Evolutionary conservation across 2,888 invertebrate species (phyloP).

Genomic region (Micropterix aruncella): DNA sequence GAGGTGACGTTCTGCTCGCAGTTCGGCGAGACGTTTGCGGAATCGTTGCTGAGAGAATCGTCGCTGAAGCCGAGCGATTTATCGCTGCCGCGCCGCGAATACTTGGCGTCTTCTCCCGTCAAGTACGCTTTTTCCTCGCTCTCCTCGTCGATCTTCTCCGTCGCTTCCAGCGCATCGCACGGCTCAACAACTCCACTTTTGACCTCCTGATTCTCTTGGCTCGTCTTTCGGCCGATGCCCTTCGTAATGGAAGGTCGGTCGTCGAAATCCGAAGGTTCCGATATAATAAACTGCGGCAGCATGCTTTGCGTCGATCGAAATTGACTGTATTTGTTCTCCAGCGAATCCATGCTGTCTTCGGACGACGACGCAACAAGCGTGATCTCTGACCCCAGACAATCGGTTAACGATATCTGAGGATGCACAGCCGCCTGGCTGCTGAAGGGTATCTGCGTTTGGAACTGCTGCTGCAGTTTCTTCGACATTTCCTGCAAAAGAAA

Average conservation of each 20-base stretch:
- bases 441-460: constrained; percentile 18
- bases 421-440: constrained; percentile 19
- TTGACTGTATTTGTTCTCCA: constrained; percentile 36
- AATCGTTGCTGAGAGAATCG: constrained; percentile 58
- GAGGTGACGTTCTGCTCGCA: constrained; percentile 35
- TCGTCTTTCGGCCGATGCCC: constrained; percentile 58
- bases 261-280: constrained; percentile 52
- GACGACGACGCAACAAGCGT: constrained; percentile 67
- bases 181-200: constrained; percentile 1
- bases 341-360: constrained; percentile 53
- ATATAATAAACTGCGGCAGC: constrained; percentile 52
- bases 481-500: constrained; percentile 23
- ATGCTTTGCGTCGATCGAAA: constrained; percentile 17
- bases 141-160: constrained; percentile 21
- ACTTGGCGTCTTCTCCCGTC: constrained; percentile 23
- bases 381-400: constrained; percentile 76
- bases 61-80: constrained; percentile 58
- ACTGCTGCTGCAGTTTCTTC: constrained; percentile 20
- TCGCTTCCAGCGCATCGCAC: constrained; percentile 5
- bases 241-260: constrained; percentile 69
- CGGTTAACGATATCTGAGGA: constrained; percentile 87
- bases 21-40: constrained; percentile 38
- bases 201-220: constrained; percentile 40
- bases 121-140: constrained; percentile 18
- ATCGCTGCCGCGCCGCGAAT: constrained; percentile 50